Percentiles rank a stretch among this genome's conserved stretches.
Conservation (phyloP, 2,113 vertebrate species). For the Salvelinus fontinalis region DNA sequence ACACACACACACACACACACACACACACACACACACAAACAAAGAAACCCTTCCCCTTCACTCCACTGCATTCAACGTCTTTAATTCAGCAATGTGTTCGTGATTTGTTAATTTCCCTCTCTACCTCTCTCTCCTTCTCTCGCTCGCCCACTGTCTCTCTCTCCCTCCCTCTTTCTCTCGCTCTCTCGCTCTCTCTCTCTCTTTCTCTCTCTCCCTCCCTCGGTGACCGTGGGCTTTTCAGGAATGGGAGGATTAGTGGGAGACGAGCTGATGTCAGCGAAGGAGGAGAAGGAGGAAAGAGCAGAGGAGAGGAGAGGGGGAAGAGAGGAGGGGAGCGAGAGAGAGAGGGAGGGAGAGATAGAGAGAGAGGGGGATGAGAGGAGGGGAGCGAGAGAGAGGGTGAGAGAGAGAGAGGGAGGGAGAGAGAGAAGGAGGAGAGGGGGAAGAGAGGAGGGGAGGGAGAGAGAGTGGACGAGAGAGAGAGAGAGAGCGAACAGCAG, state of each 20-base stretch:
- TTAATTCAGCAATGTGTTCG: constrained; percentile 58
- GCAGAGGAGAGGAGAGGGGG: background rate
- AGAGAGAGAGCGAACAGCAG: constrained; percentile 65
- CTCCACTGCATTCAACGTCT: constrained; percentile 31
- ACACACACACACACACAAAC: too few species aligned
- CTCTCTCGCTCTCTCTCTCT: background rate
- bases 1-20: too few species aligned
- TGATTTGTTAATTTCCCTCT: constrained; percentile 50
- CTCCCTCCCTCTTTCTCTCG: too few species aligned
- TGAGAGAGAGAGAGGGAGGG: too few species aligned
- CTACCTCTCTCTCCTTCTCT: too few species aligned
- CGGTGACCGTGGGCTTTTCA: constrained; percentile 58
- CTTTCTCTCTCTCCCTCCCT: constrained; percentile 40
- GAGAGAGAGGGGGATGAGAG: too few species aligned
- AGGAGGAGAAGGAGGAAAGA: constrained; percentile 53
- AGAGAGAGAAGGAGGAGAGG: too few species aligned
- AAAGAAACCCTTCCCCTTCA: background rate
- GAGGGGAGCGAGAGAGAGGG: too few species aligned
- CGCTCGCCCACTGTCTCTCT: too few species aligned
- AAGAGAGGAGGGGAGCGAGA: too few species aligned
- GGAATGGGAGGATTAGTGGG: constrained; percentile 73
- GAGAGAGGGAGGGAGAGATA: too few species aligned
- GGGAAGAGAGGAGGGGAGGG: background rate
- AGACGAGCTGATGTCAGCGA: constrained; percentile 71
- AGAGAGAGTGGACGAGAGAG: background rate